These are phyloP conservation scores for Cantharis nigra DNA, from an alignment of 2,888 invertebrate species.

Conservation along the genomic window DNA sequence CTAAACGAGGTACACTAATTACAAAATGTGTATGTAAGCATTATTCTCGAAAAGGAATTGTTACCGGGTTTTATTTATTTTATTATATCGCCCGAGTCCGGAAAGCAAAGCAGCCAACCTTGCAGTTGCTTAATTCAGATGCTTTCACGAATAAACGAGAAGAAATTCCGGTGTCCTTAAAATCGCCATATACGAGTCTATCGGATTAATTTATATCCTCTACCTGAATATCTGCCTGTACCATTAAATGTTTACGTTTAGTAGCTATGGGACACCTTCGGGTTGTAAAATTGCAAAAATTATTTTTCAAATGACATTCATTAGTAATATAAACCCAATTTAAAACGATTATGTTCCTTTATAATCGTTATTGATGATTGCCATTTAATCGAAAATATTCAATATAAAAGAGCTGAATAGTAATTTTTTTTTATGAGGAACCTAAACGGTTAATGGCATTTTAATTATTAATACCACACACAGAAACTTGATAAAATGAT, in stretches of 20 bases:
- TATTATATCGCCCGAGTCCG: background rate
- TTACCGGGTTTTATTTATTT: background rate
- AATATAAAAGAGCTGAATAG: background rate
- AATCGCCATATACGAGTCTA: constrained; percentile 24
- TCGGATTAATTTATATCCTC: constrained; percentile 22
- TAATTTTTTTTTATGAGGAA: background rate
- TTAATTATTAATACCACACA: background rate
- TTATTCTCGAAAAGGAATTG: background rate
- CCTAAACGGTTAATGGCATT: background rate
- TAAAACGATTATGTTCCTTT: background rate
- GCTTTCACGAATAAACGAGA: constrained; percentile 13
- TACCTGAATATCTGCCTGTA: constrained; percentile 19
- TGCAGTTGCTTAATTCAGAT: constrained; percentile 14
- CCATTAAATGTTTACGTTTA: constrained; percentile 25
- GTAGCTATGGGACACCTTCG: constrained; percentile 13
- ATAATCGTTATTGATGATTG: background rate
- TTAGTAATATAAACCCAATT: background rate
- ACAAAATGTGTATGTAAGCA: constrained; percentile 11
- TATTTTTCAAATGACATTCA: constrained; percentile 5
- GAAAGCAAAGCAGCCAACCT: constrained; percentile 4
- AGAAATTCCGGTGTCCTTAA: constrained; percentile 15
- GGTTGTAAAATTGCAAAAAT: constrained; percentile 20
- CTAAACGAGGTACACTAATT: constrained; percentile 22
- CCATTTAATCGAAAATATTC: background rate
- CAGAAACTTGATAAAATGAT: background rate